These are phyloP conservation scores for Cecidostiba fungosa DNA, from an alignment of 2,888 invertebrate genomes.

Conservation along the genomic window DNA sequence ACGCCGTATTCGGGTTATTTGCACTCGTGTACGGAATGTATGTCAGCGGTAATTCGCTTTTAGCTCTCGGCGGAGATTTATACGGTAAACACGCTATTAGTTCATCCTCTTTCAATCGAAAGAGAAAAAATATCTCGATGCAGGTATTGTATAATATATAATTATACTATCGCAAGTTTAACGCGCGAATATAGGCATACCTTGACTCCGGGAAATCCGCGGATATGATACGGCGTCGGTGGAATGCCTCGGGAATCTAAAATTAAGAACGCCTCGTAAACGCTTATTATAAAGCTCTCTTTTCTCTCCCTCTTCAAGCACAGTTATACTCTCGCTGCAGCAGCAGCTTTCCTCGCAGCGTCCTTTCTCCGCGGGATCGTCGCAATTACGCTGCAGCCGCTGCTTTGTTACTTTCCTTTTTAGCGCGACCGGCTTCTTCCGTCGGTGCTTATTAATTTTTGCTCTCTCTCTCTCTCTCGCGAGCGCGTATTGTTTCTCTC, in stretches of 20 bases:
- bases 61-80: not conserved
- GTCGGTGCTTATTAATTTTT: conserved; percentile 50
- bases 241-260: conserved; percentile 66
- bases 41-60: conserved; percentile 40
- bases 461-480: conserved; percentile 24
- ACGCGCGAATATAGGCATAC: not conserved
- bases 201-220: conserved; percentile 3
- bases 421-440: conserved; percentile 21
- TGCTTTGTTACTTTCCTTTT: conserved; percentile 41
- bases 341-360: not conserved
- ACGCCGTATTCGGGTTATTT: conserved; percentile 33
- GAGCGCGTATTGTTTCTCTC: conserved; percentile 29
- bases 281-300: conserved; percentile 66
- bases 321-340: not conserved
- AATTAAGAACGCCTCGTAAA: conserved; percentile 69
- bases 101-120: not conserved
- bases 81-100: not conserved
- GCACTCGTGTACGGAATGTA: conserved; percentile 20
- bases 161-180: too few species aligned
- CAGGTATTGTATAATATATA: too few species aligned
- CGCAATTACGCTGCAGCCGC: conserved; percentile 38
- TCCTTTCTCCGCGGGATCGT: conserved; percentile 37
- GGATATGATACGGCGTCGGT: not conserved
- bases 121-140: not conserved
- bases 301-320: conserved; percentile 38